A percentile compares a stretch with the other conserved stretches of the same genome.
Conservation (phyloP, 1,140 invertebrate genomes). For the Homalodisca vitripennis region DNA sequence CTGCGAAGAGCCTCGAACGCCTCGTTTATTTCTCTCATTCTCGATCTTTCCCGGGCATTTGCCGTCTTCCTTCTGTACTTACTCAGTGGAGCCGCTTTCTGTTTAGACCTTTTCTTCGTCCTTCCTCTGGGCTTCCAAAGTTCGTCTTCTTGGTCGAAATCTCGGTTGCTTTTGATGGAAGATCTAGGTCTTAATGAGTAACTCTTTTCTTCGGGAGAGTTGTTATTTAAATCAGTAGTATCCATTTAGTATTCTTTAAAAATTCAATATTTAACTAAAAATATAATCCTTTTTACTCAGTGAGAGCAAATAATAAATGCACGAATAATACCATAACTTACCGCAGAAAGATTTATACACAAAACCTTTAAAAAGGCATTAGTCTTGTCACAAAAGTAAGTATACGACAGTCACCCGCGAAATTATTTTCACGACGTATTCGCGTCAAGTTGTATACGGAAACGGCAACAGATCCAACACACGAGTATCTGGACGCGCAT, state of each 20-base stretch:
- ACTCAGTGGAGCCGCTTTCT: conserved; percentile 77
- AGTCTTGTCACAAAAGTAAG: no score
- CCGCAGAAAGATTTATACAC: no score
- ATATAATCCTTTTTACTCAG: no score
- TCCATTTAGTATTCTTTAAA: no score
- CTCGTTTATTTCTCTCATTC: conserved; percentile 87
- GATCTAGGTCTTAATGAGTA: conserved; percentile 40
- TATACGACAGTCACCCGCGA: no score
- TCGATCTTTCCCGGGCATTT: conserved; percentile 78
- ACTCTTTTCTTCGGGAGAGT: conserved; percentile 37
- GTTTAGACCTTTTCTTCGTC: conserved; percentile 54
- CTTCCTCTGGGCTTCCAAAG: conserved; percentile 36
- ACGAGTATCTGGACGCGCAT: neutral
- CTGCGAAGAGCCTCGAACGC: conserved; percentile 78
- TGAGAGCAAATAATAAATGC: no score
- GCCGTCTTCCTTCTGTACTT: conserved; percentile 88
- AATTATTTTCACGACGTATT: no score
- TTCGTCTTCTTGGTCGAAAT: conserved; percentile 37
- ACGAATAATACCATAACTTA: no score
- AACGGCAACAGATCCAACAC: neutral
- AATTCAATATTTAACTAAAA: no score
- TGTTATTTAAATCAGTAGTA: conserved; percentile 40
- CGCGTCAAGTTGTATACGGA: no score
- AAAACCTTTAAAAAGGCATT: no score
- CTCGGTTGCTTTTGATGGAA: conserved; percentile 34